A percentile compares a stretch with the other conserved stretches of the same genome.
phyloP scores from a whole-genome alignment of 2,888 invertebrate species.

The Athalia circularis region DNA sequence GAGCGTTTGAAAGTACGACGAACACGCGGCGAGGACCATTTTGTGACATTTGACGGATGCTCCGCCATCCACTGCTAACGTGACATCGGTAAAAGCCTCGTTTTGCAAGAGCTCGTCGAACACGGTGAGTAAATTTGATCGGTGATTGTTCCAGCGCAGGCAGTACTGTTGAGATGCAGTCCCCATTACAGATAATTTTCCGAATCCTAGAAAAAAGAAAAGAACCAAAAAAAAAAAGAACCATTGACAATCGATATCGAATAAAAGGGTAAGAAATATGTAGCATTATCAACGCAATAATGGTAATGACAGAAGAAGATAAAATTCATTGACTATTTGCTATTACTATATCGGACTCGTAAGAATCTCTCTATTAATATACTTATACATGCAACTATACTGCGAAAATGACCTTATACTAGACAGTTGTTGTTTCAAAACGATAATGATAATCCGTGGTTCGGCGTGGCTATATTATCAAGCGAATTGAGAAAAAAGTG shows the following conservation, averaged over 20 bases:
- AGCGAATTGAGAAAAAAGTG: no score
- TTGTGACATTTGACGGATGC: constrained; percentile 80
- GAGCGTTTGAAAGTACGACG: constrained; percentile 78
- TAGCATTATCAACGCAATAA: no score
- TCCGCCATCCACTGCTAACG: constrained; percentile 79
- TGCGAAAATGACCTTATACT: no score
- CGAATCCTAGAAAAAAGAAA: constrained; percentile 27
- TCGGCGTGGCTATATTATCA: no score
- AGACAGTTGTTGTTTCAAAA: no score
- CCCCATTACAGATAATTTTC: constrained; percentile 62
- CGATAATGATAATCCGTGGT: no score
- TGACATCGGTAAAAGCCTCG: constrained; percentile 82
- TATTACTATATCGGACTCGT: no score
- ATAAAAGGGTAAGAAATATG: no score
- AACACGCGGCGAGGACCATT: constrained; percentile 81
- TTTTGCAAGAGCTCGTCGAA: constrained; percentile 80
- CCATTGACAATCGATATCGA: neutral
- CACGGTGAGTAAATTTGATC: constrained; percentile 78
- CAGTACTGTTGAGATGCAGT: constrained; percentile 77
- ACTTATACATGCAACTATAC: no score
- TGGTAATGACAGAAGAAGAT: no score
- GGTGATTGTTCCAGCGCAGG: constrained; percentile 83
- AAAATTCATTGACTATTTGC: no score
- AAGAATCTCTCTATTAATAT: no score
- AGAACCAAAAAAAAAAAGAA: neutral